phyloP scores from a whole-genome alignment of 37 sponge, comb jelly and placozoan genomes.

The Amphimedon queenslandica region DNA sequence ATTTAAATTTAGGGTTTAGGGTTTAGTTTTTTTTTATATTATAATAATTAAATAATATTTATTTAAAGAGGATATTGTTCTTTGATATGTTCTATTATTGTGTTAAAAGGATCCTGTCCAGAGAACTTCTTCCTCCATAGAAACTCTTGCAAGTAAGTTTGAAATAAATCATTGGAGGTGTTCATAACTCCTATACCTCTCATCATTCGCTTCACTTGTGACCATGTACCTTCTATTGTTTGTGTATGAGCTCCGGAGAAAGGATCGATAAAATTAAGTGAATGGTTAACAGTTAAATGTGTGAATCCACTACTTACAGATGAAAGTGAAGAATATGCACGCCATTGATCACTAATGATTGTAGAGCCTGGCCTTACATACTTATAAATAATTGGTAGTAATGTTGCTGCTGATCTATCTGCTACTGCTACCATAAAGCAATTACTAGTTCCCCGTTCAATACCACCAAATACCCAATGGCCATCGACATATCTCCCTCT shows the following conservation, averaged over 20 bases:
- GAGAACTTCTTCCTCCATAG: slow-evolving; percentile 24
- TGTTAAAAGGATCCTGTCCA: not conserved
- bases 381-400: slow-evolving; percentile 40
- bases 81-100: slow-evolving; percentile 9
- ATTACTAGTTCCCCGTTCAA: slow-evolving; percentile 23
- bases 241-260: slow-evolving; percentile 30
- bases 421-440: slow-evolving; percentile 29
- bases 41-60: not conserved
- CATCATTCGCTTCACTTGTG: slow-evolving; percentile 6
- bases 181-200: not conserved
- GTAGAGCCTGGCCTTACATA: slow-evolving; percentile 12
- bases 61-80: slow-evolving; percentile 38
- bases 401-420: slow-evolving; percentile 34
- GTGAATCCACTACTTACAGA: not conserved
- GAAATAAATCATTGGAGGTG: not conserved
- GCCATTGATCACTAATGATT: slow-evolving; percentile 17
- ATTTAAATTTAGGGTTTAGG: not conserved
- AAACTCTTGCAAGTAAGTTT: slow-evolving; percentile 23
- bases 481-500: slow-evolving; percentile 32
- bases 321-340: slow-evolving; percentile 4
- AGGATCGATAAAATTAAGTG: slow-evolving; percentile 42
- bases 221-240: slow-evolving; percentile 17
- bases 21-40: not conserved
- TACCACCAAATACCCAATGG: slow-evolving; percentile 59
- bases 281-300: slow-evolving; percentile 38